Evolutionary conservation across 2,797 vertebrate genomes (phyloP).

Genomic region (Halcyon badia): DNA sequence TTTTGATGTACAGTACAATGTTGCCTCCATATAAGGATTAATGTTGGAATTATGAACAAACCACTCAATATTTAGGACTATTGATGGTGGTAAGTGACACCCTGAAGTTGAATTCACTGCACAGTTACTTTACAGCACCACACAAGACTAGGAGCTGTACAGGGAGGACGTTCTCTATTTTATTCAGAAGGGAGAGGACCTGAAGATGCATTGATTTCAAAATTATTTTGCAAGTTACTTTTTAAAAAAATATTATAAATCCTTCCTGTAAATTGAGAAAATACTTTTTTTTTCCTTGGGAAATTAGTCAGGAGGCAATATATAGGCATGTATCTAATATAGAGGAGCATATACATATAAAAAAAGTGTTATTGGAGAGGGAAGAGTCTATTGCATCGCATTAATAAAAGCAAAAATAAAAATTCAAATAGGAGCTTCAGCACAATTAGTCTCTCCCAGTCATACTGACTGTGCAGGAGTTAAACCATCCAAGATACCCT

Average conservation of each 20-base stretch:
- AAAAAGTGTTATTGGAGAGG: neutral
- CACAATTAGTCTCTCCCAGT: neutral
- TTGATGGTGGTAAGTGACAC: neutral
- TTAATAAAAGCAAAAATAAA: slow-evolving; percentile 13
- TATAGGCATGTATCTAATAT: neutral
- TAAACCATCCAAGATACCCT: neutral
- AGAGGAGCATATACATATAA: neutral
- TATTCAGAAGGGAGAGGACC: neutral
- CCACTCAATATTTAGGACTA: slow-evolving; percentile 7
- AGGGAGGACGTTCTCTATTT: neutral
- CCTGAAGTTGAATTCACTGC: neutral
- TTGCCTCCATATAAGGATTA: slow-evolving; percentile 7
- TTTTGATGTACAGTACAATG: slow-evolving; percentile 11
- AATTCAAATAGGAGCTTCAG: neutral
- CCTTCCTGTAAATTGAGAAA: neutral
- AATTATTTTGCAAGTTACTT: neutral
- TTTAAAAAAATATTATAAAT: neutral
- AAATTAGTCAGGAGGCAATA: neutral
- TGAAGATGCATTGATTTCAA: neutral
- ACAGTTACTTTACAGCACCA: neutral
- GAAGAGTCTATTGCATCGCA: neutral
- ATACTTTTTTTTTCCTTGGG: neutral
- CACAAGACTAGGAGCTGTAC: neutral
- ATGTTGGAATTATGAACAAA: slow-evolving; percentile 49
- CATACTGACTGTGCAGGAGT: neutral